These are phyloP conservation scores for Carassius gibelio DNA, from an alignment of 2,113 vertebrate species.

Conservation along the genomic window DNA sequence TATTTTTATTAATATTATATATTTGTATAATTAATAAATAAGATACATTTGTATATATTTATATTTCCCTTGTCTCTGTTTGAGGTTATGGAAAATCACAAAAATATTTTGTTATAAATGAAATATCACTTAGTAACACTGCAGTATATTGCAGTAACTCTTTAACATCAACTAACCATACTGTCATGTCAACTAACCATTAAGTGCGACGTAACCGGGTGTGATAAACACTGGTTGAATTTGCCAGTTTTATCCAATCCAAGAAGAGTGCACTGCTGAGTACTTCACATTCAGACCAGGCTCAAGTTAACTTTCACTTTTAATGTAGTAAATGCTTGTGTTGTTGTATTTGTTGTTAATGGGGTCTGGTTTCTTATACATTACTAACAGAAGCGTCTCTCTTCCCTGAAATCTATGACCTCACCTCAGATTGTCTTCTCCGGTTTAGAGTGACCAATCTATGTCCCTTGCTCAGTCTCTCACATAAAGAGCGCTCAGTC, in stretches of 20 bases:
- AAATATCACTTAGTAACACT: not conserved
- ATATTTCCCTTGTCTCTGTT: not conserved
- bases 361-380: slow-evolving; percentile 10
- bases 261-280: not conserved
- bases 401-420: slow-evolving; percentile 36
- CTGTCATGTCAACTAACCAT: not conserved
- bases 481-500: not conserved
- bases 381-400: slow-evolving; percentile 11
- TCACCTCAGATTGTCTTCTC: slow-evolving; percentile 28
- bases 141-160: not conserved
- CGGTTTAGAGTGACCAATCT: not conserved
- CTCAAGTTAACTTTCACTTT: not conserved
- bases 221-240: not conserved
- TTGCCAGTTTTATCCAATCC: not conserved
- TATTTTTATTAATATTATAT: not conserved
- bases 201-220: not conserved
- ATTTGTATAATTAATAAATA: no score
- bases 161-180: not conserved
- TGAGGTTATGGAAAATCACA: not conserved
- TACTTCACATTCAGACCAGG: not conserved
- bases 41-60: not conserved
- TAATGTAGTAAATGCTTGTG: not conserved
- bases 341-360: not conserved
- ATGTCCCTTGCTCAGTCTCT: not conserved
- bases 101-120: not conserved